Evolutionary conservation across 2,113 vertebrate genomes (phyloP).

Genomic region (Apeltes quadracus): DNA sequence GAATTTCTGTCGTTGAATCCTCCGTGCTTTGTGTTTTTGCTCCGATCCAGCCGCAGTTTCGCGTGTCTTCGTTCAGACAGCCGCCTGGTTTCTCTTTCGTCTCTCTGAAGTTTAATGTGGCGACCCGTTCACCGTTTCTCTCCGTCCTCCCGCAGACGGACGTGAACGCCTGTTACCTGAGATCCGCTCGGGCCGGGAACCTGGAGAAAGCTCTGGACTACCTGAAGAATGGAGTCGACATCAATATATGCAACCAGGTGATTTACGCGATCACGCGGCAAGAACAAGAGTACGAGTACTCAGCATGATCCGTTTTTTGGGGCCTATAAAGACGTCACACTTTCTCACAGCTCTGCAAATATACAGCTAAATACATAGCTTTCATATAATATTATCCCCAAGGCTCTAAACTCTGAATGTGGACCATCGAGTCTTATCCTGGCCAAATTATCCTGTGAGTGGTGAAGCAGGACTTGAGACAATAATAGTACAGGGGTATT

Average conservation of each 20-base stretch:
- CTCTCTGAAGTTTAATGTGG: not conserved
- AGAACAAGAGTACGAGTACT: not conserved
- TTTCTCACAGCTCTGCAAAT: too few relatives aligned
- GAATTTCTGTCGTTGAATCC: not conserved
- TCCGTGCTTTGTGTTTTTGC: not conserved
- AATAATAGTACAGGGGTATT: not conserved
- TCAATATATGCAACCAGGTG: conserved; percentile 99
- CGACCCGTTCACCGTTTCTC: not conserved
- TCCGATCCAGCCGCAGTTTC: not conserved
- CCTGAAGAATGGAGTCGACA: conserved; percentile 96
- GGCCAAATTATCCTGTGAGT: not conserved
- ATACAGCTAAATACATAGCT: not conserved
- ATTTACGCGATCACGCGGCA: not conserved
- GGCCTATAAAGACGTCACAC: too few relatives aligned
- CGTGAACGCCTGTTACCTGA: conserved; percentile 94
- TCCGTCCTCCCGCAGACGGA: conserved; percentile 85
- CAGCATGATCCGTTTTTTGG: too few relatives aligned
- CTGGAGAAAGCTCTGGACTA: conserved; percentile 97
- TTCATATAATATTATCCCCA: not conserved
- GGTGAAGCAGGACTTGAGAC: not conserved
- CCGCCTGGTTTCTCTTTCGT: not conserved
- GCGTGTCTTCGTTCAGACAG: not conserved
- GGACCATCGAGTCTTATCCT: not conserved
- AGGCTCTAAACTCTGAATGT: not conserved
- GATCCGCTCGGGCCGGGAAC: conserved; percentile 95